Percentiles rank a stretch among this genome's conserved stretches.
These are phyloP conservation scores for Nymphalis polychloros DNA, from an alignment of 2,888 invertebrate species.

Conservation along the genomic window DNA sequence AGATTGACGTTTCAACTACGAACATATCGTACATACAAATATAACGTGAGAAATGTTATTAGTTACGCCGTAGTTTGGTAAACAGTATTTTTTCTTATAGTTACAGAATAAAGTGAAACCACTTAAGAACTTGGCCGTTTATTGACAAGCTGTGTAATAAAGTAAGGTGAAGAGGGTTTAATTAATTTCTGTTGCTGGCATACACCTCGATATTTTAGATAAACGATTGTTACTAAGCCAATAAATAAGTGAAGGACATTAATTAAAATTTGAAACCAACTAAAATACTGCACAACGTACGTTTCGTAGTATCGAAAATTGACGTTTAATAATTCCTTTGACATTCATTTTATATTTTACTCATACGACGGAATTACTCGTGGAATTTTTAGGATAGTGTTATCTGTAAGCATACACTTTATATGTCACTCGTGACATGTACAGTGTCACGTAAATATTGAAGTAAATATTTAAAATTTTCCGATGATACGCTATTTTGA, in stretches of 20 bases:
- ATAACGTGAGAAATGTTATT: too few relatives aligned
- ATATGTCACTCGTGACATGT: too few relatives aligned
- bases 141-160: constrained; percentile 20
- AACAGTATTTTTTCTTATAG: too few relatives aligned
- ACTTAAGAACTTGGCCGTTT: constrained; percentile 12
- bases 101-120: constrained; percentile 1
- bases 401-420: too few relatives aligned
- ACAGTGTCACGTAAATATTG: too few relatives aligned
- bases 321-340: neutral
- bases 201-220: constrained; percentile 13
- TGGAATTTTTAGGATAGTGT: too few relatives aligned
- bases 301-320: constrained; percentile 1
- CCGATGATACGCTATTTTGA: too few relatives aligned
- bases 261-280: neutral
- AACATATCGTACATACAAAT: too few relatives aligned
- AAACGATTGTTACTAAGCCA: constrained; percentile 9
- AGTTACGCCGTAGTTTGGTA: too few relatives aligned
- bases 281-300: neutral
- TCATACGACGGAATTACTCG: too few relatives aligned
- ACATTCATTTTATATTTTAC: neutral
- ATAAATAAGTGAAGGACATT: neutral
- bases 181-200: constrained; percentile 16
- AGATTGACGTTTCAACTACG: too few relatives aligned
- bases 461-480: too few relatives aligned
- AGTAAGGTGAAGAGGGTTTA: constrained; percentile 23